Conservation (phyloP, 2,888 invertebrate species). For the Diarsia mendica region DNA sequence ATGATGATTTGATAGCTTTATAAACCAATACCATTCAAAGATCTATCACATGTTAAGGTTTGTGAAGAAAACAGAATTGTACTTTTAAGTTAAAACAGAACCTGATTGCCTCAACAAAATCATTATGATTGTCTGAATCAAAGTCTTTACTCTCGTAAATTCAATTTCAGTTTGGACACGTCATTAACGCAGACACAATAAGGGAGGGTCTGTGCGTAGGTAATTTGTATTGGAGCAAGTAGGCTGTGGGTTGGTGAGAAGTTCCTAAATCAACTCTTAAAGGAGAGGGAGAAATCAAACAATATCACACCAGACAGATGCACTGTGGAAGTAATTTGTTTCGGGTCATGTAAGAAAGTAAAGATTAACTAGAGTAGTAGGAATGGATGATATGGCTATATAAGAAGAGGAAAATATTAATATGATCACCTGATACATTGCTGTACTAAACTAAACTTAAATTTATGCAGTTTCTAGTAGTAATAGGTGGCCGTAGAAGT, state of each 20-base stretch:
- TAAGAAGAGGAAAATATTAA: background rate
- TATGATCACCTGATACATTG: no score
- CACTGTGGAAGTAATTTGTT: background rate
- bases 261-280: conserved; percentile 7
- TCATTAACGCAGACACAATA: conserved; percentile 37
- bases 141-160: background rate
- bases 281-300: background rate
- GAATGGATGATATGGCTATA: no score
- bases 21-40: background rate
- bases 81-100: background rate
- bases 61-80: background rate
- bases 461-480: conserved; percentile 5
- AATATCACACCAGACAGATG: background rate
- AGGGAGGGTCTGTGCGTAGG: conserved; percentile 32
- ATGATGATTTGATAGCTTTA: background rate
- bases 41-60: background rate
- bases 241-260: background rate
- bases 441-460: background rate
- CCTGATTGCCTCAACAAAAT: background rate
- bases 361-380: no score
- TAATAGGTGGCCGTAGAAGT: conserved; percentile 16
- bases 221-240: conserved; percentile 24
- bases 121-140: background rate
- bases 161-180: conserved; percentile 13
- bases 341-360: no score